phyloP scores from a whole-genome alignment of 2,113 vertebrate genomes.

The Takifugu flavidus region DNA sequence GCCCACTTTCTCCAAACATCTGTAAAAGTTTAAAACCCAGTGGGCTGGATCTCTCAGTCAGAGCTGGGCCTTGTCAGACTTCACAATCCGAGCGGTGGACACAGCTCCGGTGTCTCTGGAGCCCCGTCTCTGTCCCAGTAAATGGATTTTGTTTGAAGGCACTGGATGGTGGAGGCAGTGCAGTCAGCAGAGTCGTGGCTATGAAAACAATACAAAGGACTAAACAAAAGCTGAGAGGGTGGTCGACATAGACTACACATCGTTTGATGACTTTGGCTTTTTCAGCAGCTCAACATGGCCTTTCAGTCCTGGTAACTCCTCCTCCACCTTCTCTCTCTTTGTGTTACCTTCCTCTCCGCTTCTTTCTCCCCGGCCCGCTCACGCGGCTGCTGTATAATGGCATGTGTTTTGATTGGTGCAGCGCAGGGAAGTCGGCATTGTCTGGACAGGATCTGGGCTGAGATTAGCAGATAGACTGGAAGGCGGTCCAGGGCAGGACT shows the following conservation, averaged over 20 bases:
- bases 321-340: slow-evolving; percentile 22
- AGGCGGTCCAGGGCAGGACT: slow-evolving; percentile 56
- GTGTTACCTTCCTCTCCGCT: slow-evolving; percentile 34
- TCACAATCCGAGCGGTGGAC: slow-evolving; percentile 42
- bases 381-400: slow-evolving; percentile 48
- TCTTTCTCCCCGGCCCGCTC: slow-evolving; percentile 28
- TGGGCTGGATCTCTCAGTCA: slow-evolving; percentile 63
- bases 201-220: slow-evolving; percentile 38
- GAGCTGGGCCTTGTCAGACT: slow-evolving; percentile 69
- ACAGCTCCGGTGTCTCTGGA: slow-evolving; percentile 16
- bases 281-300: slow-evolving; percentile 5
- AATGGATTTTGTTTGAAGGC: slow-evolving; percentile 44
- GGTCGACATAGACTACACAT: slow-evolving; percentile 40
- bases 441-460: slow-evolving; percentile 78
- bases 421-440: slow-evolving; percentile 69
- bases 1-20: slow-evolving; percentile 63
- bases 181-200: slow-evolving; percentile 27
- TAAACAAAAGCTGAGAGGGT: slow-evolving; percentile 40
- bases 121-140: slow-evolving; percentile 22
- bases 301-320: slow-evolving; percentile 15
- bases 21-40: slow-evolving; percentile 67
- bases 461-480: slow-evolving; percentile 68
- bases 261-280: slow-evolving; percentile 33
- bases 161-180: slow-evolving; percentile 34
- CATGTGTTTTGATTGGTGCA: slow-evolving; percentile 72